phyloP scores from a whole-genome alignment of 1,140 invertebrate species.

The Caenorhabditis briggsae region DNA sequence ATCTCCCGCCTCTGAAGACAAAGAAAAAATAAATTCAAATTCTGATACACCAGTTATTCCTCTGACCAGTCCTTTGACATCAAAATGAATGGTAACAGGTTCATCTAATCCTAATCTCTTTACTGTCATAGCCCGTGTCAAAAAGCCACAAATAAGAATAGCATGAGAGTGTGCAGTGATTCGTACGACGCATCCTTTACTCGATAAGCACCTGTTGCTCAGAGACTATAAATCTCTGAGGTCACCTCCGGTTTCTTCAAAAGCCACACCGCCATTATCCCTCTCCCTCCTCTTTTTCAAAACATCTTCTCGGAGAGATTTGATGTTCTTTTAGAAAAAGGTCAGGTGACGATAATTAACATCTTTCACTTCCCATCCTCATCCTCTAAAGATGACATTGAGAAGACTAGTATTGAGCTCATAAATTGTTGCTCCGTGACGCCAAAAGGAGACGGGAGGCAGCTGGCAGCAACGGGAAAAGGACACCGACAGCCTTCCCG shows the following conservation, averaged over 20 bases:
- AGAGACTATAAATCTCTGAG: conserved; percentile 48
- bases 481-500: conserved; percentile 43
- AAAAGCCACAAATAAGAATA: conserved; percentile 13
- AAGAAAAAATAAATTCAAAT: too few species aligned
- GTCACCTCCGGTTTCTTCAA: conserved; percentile 54
- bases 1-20: too few species aligned
- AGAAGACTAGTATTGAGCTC: conserved; percentile 33
- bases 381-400: background rate
- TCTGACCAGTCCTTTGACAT: background rate
- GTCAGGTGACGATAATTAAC: conserved; percentile 56
- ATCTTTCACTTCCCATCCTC: background rate
- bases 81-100: conserved; percentile 13
- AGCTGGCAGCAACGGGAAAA: conserved; percentile 48
- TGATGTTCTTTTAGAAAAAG: conserved; percentile 16
- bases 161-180: conserved; percentile 30
- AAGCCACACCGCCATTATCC: conserved; percentile 38
- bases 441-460: conserved; percentile 30
- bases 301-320: conserved; percentile 15
- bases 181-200: conserved; percentile 37
- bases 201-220: conserved; percentile 41
- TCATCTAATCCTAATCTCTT: background rate
- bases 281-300: background rate
- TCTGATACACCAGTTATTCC: background rate
- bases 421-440: conserved; percentile 41
- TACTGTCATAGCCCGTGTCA: background rate